A percentile compares a stretch with the other conserved stretches of the same genome.
Evolutionary conservation across 2,888 invertebrate species (phyloP).

Genomic region (Drosophila mercatorum): DNA sequence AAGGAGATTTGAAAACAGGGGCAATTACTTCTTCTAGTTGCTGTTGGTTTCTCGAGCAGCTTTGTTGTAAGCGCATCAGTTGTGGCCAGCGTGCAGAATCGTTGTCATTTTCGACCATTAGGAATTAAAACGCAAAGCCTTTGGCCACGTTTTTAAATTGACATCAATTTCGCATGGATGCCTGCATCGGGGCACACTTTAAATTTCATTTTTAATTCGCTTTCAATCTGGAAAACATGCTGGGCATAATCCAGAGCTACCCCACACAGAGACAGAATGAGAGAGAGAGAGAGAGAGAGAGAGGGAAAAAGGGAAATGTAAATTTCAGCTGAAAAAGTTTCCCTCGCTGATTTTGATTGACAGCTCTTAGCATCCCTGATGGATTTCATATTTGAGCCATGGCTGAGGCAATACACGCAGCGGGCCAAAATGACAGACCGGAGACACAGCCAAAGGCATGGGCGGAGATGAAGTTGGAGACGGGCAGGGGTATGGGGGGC

Average conservation of each 20-base stretch:
- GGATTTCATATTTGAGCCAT: constrained; percentile 82
- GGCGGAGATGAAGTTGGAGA: constrained; percentile 36
- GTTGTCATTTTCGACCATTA: constrained; percentile 53
- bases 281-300: constrained; percentile 1
- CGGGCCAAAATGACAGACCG: constrained; percentile 56
- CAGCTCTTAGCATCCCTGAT: constrained; percentile 84
- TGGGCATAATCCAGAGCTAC: constrained; percentile 59
- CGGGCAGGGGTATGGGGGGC: constrained; percentile 2
- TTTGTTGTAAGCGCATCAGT: constrained; percentile 56
- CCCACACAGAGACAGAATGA: constrained; percentile 14
- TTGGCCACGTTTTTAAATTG: constrained; percentile 54
- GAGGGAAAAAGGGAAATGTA: constrained; percentile 59
- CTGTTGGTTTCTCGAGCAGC: constrained; percentile 11
- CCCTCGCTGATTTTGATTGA: constrained; percentile 84
- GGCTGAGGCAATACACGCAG: constrained; percentile 47
- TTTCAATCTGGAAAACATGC: constrained; percentile 73
- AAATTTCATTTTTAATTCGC: constrained; percentile 76
- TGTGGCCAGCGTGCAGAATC: constrained; percentile 52
- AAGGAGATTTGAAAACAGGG: not conserved
- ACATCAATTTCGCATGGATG: constrained; percentile 62
- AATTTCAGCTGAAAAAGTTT: constrained; percentile 77
- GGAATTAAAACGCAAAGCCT: constrained; percentile 38
- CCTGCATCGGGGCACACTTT: constrained; percentile 46
- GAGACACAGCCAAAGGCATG: constrained; percentile 40
- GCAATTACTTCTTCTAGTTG: constrained; percentile 23